Evolutionary conservation across 2,797 vertebrate species (phyloP).

Genomic region (Mormyrus hasselquistii): DNA sequence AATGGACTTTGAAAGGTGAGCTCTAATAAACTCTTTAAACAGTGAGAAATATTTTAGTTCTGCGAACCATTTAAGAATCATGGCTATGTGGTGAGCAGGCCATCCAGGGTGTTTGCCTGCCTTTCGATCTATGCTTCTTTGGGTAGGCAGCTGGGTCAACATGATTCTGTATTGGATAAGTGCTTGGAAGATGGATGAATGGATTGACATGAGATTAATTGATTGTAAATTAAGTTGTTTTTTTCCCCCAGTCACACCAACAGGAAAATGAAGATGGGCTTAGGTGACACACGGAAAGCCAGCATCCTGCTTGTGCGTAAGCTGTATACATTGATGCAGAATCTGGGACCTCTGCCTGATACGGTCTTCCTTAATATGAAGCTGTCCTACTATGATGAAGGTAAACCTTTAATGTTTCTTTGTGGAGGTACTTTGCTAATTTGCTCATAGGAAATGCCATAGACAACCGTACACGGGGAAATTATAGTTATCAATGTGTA

Average conservation of each 20-base stretch:
- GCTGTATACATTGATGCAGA: constrained; percentile 89
- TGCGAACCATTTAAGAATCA: neutral
- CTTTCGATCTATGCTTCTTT: neutral
- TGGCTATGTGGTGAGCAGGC: neutral
- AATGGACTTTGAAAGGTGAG: constrained; percentile 82
- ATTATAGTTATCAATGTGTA: neutral
- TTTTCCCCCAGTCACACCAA: constrained; percentile 37
- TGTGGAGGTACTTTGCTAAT: neutral
- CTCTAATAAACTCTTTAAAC: constrained; percentile 14
- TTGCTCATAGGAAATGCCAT: neutral
- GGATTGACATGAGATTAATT: neutral
- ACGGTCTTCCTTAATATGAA: constrained; percentile 87
- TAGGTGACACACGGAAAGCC: constrained; percentile 75
- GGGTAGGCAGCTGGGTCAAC: neutral
- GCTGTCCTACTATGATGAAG: constrained; percentile 84
- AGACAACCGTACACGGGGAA: neutral
- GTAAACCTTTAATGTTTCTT: constrained; percentile 47
- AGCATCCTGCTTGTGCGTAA: constrained; percentile 86
- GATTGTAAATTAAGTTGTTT: neutral
- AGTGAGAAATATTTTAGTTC: neutral
- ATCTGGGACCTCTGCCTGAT: constrained; percentile 79
- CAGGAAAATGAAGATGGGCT: constrained; percentile 43
- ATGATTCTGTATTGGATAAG: neutral
- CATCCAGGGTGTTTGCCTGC: neutral
- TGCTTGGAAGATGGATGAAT: neutral